Conservation (phyloP, 2,797 vertebrate species). For the Echeneis naucrates region DNA sequence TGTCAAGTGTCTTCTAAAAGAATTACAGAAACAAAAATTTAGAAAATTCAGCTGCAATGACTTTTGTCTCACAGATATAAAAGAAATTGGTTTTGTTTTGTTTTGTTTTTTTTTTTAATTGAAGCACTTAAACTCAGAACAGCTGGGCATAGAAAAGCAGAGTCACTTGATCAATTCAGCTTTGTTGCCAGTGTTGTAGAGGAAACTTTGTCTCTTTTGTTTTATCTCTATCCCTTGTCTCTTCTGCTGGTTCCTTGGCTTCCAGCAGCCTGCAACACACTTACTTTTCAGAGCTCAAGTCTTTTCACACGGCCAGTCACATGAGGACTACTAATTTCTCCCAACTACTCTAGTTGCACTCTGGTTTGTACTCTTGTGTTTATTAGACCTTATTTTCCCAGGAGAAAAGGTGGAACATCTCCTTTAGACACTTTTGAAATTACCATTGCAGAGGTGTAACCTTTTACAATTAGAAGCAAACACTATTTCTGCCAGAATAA, state of each 20-base stretch:
- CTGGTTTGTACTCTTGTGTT: slow-evolving; percentile 58
- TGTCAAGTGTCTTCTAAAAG: slow-evolving; percentile 32
- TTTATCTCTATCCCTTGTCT: slow-evolving; percentile 39
- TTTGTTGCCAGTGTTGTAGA: slow-evolving; percentile 53
- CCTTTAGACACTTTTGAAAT: slow-evolving; percentile 57
- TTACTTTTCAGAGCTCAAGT: slow-evolving; percentile 67
- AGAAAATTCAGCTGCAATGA: slow-evolving; percentile 12
- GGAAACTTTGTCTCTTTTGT: slow-evolving; percentile 52
- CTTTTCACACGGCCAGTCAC: slow-evolving; percentile 71
- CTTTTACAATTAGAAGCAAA: slow-evolving; percentile 51
- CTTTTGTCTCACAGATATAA: slow-evolving; percentile 43
- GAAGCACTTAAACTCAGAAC: slow-evolving; percentile 52
- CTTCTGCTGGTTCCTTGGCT: slow-evolving; percentile 57
- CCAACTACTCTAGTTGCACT: slow-evolving; percentile 56
- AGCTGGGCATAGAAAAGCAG: slow-evolving; percentile 45
- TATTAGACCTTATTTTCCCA: slow-evolving; percentile 49
- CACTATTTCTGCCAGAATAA: slow-evolving; percentile 43
- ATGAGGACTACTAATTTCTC: slow-evolving; percentile 72
- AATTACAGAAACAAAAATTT: slow-evolving; percentile 23
- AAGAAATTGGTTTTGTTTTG: too few relatives aligned
- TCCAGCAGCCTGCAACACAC: slow-evolving; percentile 55
- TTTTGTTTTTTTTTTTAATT: slow-evolving; percentile 16
- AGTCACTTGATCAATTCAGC: slow-evolving; percentile 49
- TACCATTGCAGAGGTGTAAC: slow-evolving; percentile 51
- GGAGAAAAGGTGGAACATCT: slow-evolving; percentile 55